Conservation (phyloP, 23 tunicate species). For the Ciona savignyi region DNA sequence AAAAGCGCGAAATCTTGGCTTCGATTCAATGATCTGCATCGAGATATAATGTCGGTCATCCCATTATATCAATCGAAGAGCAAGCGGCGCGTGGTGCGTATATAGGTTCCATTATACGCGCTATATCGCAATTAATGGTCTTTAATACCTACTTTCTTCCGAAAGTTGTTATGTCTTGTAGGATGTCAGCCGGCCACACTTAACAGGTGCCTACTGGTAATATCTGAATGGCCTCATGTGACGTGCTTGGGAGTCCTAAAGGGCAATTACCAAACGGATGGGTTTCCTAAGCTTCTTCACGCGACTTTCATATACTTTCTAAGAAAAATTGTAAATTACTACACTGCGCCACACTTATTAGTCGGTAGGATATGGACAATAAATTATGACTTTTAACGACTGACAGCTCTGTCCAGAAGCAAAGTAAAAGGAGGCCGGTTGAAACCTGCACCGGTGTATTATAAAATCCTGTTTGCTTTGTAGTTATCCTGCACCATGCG, state of each 20-base stretch:
- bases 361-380: background rate
- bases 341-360: background rate
- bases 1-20: background rate
- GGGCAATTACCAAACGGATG: background rate
- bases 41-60: background rate
- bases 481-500: background rate
- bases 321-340: background rate
- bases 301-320: background rate
- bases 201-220: background rate
- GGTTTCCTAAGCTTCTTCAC: background rate
- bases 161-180: conserved; percentile 1
- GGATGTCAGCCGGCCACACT: background rate
- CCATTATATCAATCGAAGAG: background rate
- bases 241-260: background rate
- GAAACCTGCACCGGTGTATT: background rate
- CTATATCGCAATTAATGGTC: background rate
- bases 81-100: background rate
- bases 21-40: background rate
- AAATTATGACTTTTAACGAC: background rate
- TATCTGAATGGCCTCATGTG: background rate
- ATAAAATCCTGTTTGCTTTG: background rate
- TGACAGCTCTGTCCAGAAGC: background rate
- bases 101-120: conserved; percentile 1
- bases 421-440: background rate
- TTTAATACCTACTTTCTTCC: background rate